Percentiles rank a stretch among this genome's conserved stretches.
Conservation (phyloP, 2,797 vertebrate species). For the Leptoclinus maculatus region DNA sequence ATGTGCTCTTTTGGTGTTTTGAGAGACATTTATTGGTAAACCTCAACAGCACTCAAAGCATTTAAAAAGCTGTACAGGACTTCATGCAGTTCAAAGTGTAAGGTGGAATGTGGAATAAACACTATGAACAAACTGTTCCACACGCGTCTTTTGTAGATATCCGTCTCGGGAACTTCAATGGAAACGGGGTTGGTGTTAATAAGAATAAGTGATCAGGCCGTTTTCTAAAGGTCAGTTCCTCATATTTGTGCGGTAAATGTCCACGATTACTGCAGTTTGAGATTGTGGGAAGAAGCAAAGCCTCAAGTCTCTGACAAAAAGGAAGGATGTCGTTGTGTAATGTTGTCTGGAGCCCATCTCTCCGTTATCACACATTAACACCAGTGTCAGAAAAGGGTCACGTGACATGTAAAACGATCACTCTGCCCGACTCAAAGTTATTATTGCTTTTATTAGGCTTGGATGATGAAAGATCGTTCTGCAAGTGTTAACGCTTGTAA, state of each 20-base stretch:
- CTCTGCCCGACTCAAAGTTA: background rate
- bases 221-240: constrained; percentile 47
- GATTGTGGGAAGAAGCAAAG: background rate
- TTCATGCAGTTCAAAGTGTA: background rate
- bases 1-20: constrained; percentile 6
- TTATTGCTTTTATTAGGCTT: background rate
- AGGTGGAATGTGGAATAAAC: background rate
- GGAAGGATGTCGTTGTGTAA: constrained; percentile 35
- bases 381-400: background rate
- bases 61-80: background rate
- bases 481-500: background rate
- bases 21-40: background rate
- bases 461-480: background rate
- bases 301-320: background rate
- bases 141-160: background rate
- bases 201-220: constrained; percentile 30
- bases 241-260: constrained; percentile 14
- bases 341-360: background rate
- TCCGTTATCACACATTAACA: background rate
- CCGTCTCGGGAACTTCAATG: background rate
- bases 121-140: background rate
- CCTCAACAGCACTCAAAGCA: background rate
- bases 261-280: background rate
- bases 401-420: background rate
- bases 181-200: background rate